A percentile compares a stretch with the other conserved stretches of the same genome.
Evolutionary conservation across 1,140 invertebrate species (phyloP).

Genomic region (Anthonomus grandis): DNA sequence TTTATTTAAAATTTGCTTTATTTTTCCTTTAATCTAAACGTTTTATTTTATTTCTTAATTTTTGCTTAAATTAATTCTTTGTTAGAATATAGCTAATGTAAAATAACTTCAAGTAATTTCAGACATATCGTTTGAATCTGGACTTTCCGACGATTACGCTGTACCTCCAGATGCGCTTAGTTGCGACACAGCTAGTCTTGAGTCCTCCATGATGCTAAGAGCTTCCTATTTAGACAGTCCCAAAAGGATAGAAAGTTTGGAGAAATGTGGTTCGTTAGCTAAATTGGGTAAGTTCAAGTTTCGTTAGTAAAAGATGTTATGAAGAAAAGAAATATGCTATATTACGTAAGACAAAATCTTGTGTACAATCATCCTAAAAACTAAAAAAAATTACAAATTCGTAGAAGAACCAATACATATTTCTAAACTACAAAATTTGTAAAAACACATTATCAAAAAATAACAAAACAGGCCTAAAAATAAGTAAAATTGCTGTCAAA

Average conservation of each 20-base stretch:
- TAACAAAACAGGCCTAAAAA: too few species aligned
- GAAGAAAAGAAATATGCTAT: too few species aligned
- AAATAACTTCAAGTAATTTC: constrained; percentile 47
- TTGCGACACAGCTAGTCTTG: constrained; percentile 67
- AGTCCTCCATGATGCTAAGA: constrained; percentile 65
- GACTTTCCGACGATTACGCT: constrained; percentile 93
- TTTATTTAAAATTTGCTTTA: constrained; percentile 6
- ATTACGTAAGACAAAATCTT: too few species aligned
- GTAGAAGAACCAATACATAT: too few species aligned
- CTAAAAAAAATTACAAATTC: too few species aligned
- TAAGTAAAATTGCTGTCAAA: too few species aligned
- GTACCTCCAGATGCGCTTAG: constrained; percentile 90
- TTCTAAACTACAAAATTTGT: too few species aligned
- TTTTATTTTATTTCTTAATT: constrained; percentile 9
- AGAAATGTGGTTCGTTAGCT: constrained; percentile 89
- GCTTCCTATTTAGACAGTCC: constrained; percentile 68
- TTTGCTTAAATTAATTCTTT: too few species aligned
- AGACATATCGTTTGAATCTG: constrained; percentile 90
- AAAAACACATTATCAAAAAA: too few species aligned
- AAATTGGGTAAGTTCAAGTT: constrained; percentile 74
- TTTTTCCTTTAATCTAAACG: too few species aligned
- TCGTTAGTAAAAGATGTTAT: too few species aligned
- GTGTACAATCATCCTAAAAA: too few species aligned
- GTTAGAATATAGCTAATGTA: constrained; percentile 10
- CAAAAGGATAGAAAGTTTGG: constrained; percentile 71